phyloP scores from a whole-genome alignment of 1,140 invertebrate genomes.

The Hetaerina americana region DNA sequence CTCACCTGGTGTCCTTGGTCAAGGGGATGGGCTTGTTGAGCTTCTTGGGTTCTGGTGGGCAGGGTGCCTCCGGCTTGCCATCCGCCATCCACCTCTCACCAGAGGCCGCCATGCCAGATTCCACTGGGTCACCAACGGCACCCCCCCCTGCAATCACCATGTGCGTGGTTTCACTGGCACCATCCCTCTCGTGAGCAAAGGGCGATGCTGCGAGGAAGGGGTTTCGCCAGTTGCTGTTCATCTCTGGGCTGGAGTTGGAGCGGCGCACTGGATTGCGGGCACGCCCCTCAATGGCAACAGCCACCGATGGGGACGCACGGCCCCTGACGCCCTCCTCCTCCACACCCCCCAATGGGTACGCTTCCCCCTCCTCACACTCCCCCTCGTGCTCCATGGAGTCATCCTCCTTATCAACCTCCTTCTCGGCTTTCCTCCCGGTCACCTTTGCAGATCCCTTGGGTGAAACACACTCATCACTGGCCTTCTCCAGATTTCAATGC shows the following conservation, averaged over 20 bases:
- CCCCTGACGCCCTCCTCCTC: not conserved
- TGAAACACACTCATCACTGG: too few species aligned
- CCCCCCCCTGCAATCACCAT: not conserved
- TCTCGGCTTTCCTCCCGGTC: not conserved
- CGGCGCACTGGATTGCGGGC: slow-evolving; percentile 66
- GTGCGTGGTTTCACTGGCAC: slow-evolving; percentile 2
- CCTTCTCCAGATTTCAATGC: too few species aligned
- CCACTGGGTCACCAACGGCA: not conserved
- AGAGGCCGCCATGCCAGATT: not conserved
- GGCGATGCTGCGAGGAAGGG: slow-evolving; percentile 35
- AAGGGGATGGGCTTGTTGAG: slow-evolving; percentile 33
- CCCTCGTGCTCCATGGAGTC: too few species aligned
- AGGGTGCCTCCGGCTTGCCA: not conserved
- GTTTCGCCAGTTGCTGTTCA: slow-evolving; percentile 74
- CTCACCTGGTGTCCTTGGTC: not conserved
- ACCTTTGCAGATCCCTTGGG: too few species aligned
- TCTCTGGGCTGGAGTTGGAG: slow-evolving; percentile 81
- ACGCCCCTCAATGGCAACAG: not conserved
- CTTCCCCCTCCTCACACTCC: slow-evolving; percentile 11
- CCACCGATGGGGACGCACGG: not conserved
- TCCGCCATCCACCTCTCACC: not conserved
- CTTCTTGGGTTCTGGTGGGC: slow-evolving; percentile 40
- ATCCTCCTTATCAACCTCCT: slow-evolving; percentile 33
- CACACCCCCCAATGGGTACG: not conserved
- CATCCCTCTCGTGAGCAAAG: slow-evolving; percentile 10